A percentile compares a stretch with the other conserved stretches of the same genome.
phyloP scores from a whole-genome alignment of 2,113 vertebrate genomes.

The Catharus fuscescens region DNA sequence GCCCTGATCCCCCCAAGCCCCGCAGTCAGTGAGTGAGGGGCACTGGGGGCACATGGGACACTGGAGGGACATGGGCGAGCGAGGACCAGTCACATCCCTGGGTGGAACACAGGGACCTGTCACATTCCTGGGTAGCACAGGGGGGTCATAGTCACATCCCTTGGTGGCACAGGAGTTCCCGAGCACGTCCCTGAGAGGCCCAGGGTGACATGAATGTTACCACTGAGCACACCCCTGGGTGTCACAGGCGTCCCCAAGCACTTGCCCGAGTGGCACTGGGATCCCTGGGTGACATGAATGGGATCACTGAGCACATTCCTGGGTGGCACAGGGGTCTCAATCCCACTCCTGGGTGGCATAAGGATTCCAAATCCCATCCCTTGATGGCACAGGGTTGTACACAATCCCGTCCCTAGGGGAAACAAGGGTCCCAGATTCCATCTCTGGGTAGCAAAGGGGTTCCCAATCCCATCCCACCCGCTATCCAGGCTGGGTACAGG shows the following conservation, averaged over 20 bases:
- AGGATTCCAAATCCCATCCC: neutral
- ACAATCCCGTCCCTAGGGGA: fast-evolving
- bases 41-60: neutral
- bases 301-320: neutral
- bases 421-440: neutral
- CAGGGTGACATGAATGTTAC: neutral
- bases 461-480: neutral
- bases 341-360: neutral
- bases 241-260: no score
- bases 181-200: neutral
- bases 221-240: neutral
- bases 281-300: neutral
- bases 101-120: fast-evolving
- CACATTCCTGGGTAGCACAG: neutral
- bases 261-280: neutral
- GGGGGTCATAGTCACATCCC: neutral
- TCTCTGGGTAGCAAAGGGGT: neutral
- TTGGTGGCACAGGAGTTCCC: neutral
- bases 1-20: neutral
- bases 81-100: neutral
- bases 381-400: no score
- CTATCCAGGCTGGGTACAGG: fast-evolving
- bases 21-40: neutral
- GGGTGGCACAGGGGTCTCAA: neutral
- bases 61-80: neutral